Evolutionary conservation across 1,140 invertebrate genomes (phyloP), one percentile per base, ranked within the genome.

Genomic region (Ditylenchus dipsaci): DNA sequence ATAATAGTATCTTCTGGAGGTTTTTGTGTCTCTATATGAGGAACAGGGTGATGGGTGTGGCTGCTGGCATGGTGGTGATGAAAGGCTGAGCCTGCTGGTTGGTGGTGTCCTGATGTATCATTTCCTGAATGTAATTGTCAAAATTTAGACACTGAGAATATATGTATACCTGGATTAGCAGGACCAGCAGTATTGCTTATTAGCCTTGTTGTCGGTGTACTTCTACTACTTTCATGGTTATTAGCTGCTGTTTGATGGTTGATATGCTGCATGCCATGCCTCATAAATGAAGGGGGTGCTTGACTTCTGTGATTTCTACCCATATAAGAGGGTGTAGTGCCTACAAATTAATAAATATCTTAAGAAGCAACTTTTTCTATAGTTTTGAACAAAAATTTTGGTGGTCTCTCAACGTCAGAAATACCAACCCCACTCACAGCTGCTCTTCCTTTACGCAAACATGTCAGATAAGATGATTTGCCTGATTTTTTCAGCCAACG

Each of bases 211-310:
- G n/a, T 53, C 8, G 49, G 49, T 7, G n/a, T 53, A 17, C 23
- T 53, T 26, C 49, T 53, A 15, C n/a, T 53, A 15, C n/a, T 53
- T 19, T 53, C 49, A 21, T 53, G 49, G n/a, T 19, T 1, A 17
- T 15, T 26, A 8, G 49, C 49, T 26, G 49, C 21, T 33, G n/a
- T 21, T 8, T 61, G 59, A 61, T 61, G 59, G 29, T 61, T 61
- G 5, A 61, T 61, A n/a, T 61, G 53, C 21, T 23, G 59, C 38
- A 30, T 60, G 15, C 69, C 58, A 45, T 72, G 69, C 42, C 69
- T 11, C 67, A 71, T 71, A 63, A 71, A 71, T 0, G 67, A 70
- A 21, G 68, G 67, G 8, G 60, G 23, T 26, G 58, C 67, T n/a
- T 67, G 65, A 43, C 56, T 56, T 27, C 11, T 56, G 38, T 53